Percentiles rank a stretch among this genome's conserved stretches.
Conservation (phyloP, 2,888 invertebrate species). For the Tanypteryx hageni region DNA sequence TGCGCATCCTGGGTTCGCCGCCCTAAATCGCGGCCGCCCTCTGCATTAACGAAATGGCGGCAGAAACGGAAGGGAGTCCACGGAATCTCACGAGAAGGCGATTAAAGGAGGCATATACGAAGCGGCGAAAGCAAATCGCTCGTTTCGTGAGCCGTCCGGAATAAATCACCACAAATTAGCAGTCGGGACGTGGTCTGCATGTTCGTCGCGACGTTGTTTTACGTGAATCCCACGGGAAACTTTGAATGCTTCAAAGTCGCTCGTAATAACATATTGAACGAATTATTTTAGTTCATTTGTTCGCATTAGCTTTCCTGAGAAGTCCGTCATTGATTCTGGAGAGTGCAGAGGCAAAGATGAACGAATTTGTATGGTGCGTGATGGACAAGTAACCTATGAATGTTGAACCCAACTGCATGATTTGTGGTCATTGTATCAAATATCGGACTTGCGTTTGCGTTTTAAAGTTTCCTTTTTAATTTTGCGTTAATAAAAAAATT, state of each 20-base stretch:
- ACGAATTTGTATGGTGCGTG: too few species aligned
- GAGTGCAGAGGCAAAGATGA: too few species aligned
- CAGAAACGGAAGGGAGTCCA: background rate
- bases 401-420: too few species aligned
- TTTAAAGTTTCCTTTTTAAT: too few species aligned
- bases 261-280: background rate
- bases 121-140: constrained; percentile 25
- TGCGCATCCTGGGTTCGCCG: background rate
- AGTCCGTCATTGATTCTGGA: too few species aligned
- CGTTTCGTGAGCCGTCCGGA: background rate
- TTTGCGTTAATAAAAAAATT: too few species aligned
- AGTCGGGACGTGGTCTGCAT: background rate
- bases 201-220: background rate
- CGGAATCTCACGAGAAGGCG: constrained; percentile 8
- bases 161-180: constrained; percentile 14
- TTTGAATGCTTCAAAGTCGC: background rate
- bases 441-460: too few species aligned
- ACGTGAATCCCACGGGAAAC: background rate
- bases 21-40: background rate
- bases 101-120: constrained; percentile 2
- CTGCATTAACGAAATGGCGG: constrained; percentile 20
- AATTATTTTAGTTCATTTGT: background rate
- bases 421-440: too few species aligned
- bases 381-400: too few species aligned
- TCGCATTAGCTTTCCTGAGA: background rate